A percentile compares a stretch with the other conserved stretches of the same genome.
Evolutionary conservation across 1,140 invertebrate genomes (phyloP).

Genomic region (Drosophila kohkoa): DNA sequence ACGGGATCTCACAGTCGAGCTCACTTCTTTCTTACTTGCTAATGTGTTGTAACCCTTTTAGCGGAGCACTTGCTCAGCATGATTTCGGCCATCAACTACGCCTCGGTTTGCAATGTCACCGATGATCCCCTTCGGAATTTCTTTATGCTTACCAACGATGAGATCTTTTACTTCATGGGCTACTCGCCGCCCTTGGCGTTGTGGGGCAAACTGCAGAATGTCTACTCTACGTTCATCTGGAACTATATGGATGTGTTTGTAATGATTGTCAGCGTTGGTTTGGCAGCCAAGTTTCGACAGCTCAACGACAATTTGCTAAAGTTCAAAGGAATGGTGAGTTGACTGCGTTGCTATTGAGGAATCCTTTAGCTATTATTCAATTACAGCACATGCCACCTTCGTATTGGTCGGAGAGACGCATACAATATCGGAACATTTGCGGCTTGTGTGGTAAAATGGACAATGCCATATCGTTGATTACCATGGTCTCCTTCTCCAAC

Average conservation of each 20-base stretch:
- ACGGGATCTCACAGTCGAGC: too few relatives aligned
- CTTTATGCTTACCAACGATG: slow-evolving; percentile 68
- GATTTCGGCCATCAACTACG: slow-evolving; percentile 67
- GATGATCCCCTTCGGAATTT: slow-evolving; percentile 73
- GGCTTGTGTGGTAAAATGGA: slow-evolving; percentile 75
- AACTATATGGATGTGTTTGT: slow-evolving; percentile 83
- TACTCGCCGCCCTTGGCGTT: slow-evolving; percentile 62
- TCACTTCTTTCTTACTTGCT: too few relatives aligned
- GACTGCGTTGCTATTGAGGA: slow-evolving; percentile 62
- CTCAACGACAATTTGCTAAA: slow-evolving; percentile 75
- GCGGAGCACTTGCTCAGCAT: slow-evolving; percentile 79
- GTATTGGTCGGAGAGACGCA: slow-evolving; percentile 75
- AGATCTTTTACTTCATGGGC: slow-evolving; percentile 65
- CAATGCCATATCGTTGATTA: slow-evolving; percentile 78
- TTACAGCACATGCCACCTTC: slow-evolving; percentile 66
- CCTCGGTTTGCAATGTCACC: slow-evolving; percentile 64
- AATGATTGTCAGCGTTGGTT: slow-evolving; percentile 81
- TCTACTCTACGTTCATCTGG: slow-evolving; percentile 79
- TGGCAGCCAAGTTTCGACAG: slow-evolving; percentile 69
- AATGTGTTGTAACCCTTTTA: background rate
- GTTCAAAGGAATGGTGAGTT: slow-evolving; percentile 78
- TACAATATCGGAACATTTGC: slow-evolving; percentile 80
- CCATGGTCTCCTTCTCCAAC: slow-evolving; percentile 82
- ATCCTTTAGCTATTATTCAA: background rate
- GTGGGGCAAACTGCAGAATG: slow-evolving; percentile 73